Evolutionary conservation across 1,140 invertebrate species (phyloP), one percentile per base, ranked within the genome.

Genomic region (Tetramorium alpestre): DNA sequence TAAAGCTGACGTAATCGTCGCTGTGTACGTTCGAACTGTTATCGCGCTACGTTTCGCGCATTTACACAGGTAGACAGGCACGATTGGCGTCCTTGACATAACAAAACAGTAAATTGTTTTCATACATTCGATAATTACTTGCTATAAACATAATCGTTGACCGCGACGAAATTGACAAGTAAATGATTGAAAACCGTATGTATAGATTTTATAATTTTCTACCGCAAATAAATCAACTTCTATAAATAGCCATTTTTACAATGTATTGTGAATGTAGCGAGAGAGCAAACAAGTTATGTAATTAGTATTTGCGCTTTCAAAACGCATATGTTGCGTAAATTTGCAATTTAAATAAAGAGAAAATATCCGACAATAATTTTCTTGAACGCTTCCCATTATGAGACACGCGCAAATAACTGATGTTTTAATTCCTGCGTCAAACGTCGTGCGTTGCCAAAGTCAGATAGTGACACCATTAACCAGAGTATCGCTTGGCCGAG

Each of bases 1-100:
- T 90, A 90, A 90, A 80, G 77, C 77, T 91, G 89, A 91, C 87
- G 89, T 88, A 91, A 91, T 88, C 47, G 44, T n/a, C 58, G 62
- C 65, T 25, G 33, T 51, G 76, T 22, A 25, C 49, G 54, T 84
- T 84, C 60, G 60, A 67, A 78, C 76, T 80, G 72, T 90, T 90
- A 90, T 89, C 76, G 89, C 65, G 22, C 22, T 70, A 64, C 64
- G 75, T 73, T 69, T 72, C 33, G 7, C 73, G 16, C 47, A 2
- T 56, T 88, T 86, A 78, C 51, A 76, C 81, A 88, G 72, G 51
- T 87, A 88, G 58, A 88, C 64, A 73, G 56, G 64, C 69, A 62
- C 62, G n/a, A 77, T 82, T 49, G 49, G 33, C 38, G 44, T 73
- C 28, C 33, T 65, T 81, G 77, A 69, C 16, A 1, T 18, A 33